A percentile compares a stretch with the other conserved stretches of the same genome.
Conservation (phyloP, 2,797 vertebrate genomes). For the Gymnoscopelus microlampas region DNA sequence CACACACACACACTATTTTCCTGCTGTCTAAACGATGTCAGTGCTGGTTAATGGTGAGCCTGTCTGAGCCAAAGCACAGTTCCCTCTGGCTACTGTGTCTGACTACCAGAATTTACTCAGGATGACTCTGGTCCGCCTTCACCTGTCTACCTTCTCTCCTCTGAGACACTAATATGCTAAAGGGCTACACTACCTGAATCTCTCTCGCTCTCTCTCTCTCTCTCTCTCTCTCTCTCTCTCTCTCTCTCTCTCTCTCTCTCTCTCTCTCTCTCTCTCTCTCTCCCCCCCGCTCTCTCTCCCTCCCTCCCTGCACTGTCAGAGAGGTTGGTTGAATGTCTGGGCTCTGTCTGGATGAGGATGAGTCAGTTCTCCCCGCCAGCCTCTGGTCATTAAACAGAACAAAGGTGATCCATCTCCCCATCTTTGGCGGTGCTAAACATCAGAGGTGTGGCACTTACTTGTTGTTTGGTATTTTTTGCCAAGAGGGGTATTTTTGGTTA, state of each 20-base stretch:
- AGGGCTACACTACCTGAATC: constrained; percentile 20
- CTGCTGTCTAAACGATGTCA: constrained; percentile 55
- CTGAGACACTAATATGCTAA: constrained; percentile 46
- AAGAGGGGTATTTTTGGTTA: background rate
- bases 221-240: background rate
- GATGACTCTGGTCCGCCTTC: constrained; percentile 34
- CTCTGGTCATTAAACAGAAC: background rate
- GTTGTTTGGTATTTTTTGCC: background rate
- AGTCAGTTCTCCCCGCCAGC: background rate
- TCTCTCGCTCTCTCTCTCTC: background rate
- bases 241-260: background rate
- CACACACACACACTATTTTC: constrained; percentile 9
- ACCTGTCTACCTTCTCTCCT: constrained; percentile 46
- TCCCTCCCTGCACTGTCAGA: background rate
- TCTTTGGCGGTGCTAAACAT: constrained; percentile 1
- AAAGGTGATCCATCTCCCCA: background rate
- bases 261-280: background rate
- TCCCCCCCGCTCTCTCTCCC: background rate
- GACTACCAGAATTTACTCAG: constrained; percentile 40
- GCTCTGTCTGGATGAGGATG: constrained; percentile 3
- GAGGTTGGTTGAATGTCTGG: constrained; percentile 2
- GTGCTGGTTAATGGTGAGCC: constrained; percentile 49
- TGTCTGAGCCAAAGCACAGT: constrained; percentile 45
- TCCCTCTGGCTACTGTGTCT: constrained; percentile 37
- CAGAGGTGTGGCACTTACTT: background rate